phyloP scores from a whole-genome alignment of 1,140 invertebrate species.

The Harpegnathos saltator region DNA sequence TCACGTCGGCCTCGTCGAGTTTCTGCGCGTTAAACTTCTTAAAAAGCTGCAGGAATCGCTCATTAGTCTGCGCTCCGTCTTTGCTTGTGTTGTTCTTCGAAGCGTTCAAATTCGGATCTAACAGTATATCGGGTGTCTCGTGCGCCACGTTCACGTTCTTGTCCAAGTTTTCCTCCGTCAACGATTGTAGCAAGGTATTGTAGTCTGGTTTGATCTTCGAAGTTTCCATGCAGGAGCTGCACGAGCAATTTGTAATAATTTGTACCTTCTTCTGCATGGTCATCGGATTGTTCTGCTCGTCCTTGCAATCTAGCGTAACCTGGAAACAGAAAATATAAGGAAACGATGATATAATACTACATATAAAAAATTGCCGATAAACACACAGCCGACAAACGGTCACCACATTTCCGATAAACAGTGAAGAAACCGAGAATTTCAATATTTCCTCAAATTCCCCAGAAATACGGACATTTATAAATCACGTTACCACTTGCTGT shows the following conservation, averaged over 20 bases:
- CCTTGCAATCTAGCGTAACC: slow-evolving; percentile 87
- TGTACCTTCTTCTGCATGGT: slow-evolving; percentile 88
- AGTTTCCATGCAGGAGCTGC: slow-evolving; percentile 86
- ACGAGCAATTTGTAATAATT: slow-evolving; percentile 89
- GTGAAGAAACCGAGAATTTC: background rate
- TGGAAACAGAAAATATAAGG: slow-evolving; percentile 71
- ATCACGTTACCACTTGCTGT: background rate
- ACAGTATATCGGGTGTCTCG: slow-evolving; percentile 82
- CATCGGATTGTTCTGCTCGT: slow-evolving; percentile 85
- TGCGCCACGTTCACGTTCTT: slow-evolving; percentile 80
- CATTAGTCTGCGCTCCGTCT: slow-evolving; percentile 78
- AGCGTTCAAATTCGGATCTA: slow-evolving; percentile 82
- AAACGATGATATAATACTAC: background rate
- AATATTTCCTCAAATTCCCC: background rate
- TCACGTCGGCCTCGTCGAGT: slow-evolving; percentile 76
- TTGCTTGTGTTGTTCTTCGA: slow-evolving; percentile 79
- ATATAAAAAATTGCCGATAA: too few relatives aligned
- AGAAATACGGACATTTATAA: background rate
- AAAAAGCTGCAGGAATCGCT: slow-evolving; percentile 80
- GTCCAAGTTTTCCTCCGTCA: slow-evolving; percentile 79
- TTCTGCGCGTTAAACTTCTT: slow-evolving; percentile 81
- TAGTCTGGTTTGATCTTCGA: slow-evolving; percentile 84
- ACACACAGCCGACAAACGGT: too few relatives aligned
- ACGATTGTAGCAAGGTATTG: slow-evolving; percentile 80
- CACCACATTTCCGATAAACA: background rate